Percentiles rank a stretch among this genome's conserved stretches.
These are phyloP conservation scores for Nerophis lumbriciformis DNA, from an alignment of 2,113 vertebrate genomes.

Conservation along the genomic window DNA sequence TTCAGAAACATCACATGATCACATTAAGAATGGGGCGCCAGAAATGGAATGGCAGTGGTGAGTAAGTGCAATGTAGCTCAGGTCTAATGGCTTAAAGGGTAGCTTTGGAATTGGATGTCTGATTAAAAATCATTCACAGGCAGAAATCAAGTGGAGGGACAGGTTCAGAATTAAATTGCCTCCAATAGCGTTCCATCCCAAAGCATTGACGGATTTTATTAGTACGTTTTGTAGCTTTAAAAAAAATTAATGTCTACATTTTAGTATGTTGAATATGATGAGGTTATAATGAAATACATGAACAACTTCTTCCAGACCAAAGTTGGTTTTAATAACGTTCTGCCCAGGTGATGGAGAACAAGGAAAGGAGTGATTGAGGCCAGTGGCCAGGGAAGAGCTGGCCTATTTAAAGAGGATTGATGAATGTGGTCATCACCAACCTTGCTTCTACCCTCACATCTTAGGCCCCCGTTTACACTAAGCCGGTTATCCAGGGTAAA, in stretches of 20 bases:
- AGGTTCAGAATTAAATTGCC: slow-evolving; percentile 44
- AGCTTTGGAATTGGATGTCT: slow-evolving; percentile 65
- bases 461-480: not conserved
- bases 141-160: slow-evolving; percentile 57
- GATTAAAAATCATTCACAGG: slow-evolving; percentile 74
- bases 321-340: slow-evolving; percentile 25
- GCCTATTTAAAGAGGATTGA: slow-evolving; percentile 73
- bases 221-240: slow-evolving; percentile 21
- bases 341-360: slow-evolving; percentile 25
- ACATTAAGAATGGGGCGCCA: slow-evolving; percentile 47
- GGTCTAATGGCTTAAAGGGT: slow-evolving; percentile 71
- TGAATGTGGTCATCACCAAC: slow-evolving; percentile 36
- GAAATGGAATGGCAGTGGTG: slow-evolving; percentile 52
- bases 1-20: slow-evolving; percentile 62
- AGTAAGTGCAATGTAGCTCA: slow-evolving; percentile 70
- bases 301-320: slow-evolving; percentile 5
- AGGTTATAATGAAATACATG: too few species aligned
- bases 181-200: slow-evolving; percentile 21
- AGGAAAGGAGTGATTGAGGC: slow-evolving; percentile 48
- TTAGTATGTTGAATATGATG: slow-evolving; percentile 12
- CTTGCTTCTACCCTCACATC: slow-evolving; percentile 1
- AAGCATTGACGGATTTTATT: slow-evolving; percentile 23
- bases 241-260: slow-evolving; percentile 16
- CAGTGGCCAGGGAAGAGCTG: slow-evolving; percentile 39
- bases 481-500: too few species aligned